Base-by-base conservation (phyloP, 2,113 vertebrate genomes). In the Odobenus rosmarus region DNA sequence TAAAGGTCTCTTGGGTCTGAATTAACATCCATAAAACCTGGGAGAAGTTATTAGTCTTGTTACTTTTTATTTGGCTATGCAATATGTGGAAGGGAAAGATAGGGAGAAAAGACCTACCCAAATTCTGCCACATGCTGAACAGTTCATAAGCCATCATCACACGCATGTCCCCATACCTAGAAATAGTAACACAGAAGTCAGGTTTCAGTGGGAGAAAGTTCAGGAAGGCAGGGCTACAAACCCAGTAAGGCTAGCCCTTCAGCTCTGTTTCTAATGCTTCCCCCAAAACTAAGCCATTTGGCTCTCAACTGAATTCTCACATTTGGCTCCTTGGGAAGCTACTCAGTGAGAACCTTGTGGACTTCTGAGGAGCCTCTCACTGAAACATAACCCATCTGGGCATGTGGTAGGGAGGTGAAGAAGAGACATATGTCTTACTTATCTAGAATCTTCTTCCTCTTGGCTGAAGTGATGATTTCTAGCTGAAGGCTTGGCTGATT, bases 401-500 rank as follows among this genome's bases (percentile, higher is more conserved):
- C 92, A 94, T 93, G n/a, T 67, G 90, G 72, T n/a, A 96, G 89
- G 67, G 86, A 90, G 79, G 53, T 74, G 83, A 88, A 79, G 53
- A 53, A 49, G 42, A 98, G 93, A 93, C 26, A 95, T 96, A 24
- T 96, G 94, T 96, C 99, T 99, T 99, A 99, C 99, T 99, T 99
- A 98, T 99, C 99, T 94, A 99, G 98, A 95, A 99, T 99, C 97
- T 99, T 99, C 99, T 99, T 99, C 98, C 99, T 99, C 98, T 99
- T 99, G 9, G 99, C 99, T 94, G 99, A 98, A 82, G 99, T 99
- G 97, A 99, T 98, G 94, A 98, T 99, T 97, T 99, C 99, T 90
- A 99, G 98, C 95, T 99, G 99, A 87, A 99, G 99, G 97, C 99
- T 99, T 26, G 99, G 99, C 98, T 99, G 99, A 97, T 99, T 99